A percentile compares a stretch with the other conserved stretches of the same genome.
Conservation (phyloP, 2,797 vertebrate genomes). For the Pteronotus mesoamericanus region DNA sequence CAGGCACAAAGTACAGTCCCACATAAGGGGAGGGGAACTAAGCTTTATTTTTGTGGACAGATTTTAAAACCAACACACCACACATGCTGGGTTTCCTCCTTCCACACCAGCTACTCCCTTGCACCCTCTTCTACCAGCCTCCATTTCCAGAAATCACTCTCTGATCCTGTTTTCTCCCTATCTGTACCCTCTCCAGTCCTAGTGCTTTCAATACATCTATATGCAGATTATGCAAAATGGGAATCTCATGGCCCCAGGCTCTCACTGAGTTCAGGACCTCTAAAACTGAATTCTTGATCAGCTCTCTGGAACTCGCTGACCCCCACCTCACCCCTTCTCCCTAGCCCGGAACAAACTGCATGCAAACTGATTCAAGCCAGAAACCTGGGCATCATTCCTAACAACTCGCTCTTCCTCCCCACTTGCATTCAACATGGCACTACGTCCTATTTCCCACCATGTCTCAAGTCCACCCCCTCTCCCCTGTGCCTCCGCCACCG, state of each 20-base stretch:
- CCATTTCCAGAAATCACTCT: background rate
- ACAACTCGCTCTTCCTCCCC: background rate
- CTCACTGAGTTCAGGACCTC: background rate
- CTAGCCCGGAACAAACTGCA: background rate
- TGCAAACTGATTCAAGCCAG: background rate
- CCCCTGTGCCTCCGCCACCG: background rate
- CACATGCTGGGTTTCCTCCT: background rate
- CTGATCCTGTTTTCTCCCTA: background rate
- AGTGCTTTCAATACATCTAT: background rate
- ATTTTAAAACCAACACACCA: background rate
- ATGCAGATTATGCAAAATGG: background rate
- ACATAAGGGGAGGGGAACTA: background rate
- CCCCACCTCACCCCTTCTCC: background rate
- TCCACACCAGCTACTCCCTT: background rate
- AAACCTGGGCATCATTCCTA: background rate
- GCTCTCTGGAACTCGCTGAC: background rate
- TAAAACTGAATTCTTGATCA: background rate
- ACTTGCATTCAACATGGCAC: background rate
- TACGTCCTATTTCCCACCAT: background rate
- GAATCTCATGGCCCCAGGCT: background rate
- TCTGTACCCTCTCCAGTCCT: background rate
- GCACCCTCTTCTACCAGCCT: background rate
- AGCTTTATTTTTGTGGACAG: background rate
- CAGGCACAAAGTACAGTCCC: background rate
- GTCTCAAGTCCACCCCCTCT: background rate